These are phyloP conservation scores for Heptranchias perlo DNA, from an alignment of 2,113 vertebrate genomes.

Conservation along the genomic window DNA sequence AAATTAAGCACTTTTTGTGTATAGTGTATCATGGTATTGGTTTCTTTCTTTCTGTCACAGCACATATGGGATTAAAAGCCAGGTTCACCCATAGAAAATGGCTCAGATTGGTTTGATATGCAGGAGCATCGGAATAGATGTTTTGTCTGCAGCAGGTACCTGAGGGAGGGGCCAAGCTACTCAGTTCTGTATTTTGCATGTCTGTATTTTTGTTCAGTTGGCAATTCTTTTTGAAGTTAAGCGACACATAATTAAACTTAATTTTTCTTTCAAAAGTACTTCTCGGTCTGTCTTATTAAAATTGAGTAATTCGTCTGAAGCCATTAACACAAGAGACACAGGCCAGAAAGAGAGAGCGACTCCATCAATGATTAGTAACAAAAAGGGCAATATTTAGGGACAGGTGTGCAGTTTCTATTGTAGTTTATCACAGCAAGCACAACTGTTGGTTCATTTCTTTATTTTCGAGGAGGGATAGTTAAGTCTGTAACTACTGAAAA, in stretches of 20 bases:
- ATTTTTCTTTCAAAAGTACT: background rate
- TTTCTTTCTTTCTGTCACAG: background rate
- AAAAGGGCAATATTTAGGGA: background rate
- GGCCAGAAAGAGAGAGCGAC: background rate
- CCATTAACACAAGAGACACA: background rate
- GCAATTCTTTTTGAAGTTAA: background rate
- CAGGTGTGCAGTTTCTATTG: background rate
- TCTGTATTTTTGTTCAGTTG: background rate
- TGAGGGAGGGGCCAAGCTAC: background rate
- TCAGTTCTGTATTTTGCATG: background rate
- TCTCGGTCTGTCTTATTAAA: background rate
- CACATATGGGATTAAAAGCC: background rate
- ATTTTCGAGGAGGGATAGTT: background rate
- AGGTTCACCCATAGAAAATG: background rate
- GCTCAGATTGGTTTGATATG: background rate
- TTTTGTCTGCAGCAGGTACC: background rate
- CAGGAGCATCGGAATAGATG: background rate
- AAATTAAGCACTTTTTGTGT: background rate
- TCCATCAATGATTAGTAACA: background rate
- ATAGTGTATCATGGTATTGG: background rate
- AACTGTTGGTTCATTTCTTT: background rate
- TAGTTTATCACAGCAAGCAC: background rate
- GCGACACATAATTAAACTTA: background rate
- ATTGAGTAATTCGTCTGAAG: background rate
- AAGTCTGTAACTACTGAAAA: background rate